Evolutionary conservation across 1,140 invertebrate species (phyloP).

Genomic region (Drosophila sucinea): DNA sequence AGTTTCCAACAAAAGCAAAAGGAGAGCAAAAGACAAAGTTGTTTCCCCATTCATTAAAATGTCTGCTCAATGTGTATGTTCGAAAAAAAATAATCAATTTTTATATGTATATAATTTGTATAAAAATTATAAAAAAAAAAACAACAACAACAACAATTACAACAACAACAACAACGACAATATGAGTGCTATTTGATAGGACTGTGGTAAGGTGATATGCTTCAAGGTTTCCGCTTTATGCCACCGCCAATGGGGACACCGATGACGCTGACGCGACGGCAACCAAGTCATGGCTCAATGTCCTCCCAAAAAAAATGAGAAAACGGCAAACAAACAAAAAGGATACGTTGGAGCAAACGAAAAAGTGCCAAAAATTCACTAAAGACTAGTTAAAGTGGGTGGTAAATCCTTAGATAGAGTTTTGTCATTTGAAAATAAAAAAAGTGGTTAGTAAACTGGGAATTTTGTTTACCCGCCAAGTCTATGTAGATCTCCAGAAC

Average conservation of each 20-base stretch:
- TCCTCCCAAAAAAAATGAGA: not conserved
- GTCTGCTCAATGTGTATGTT: not conserved
- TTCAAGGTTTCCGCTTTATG: constrained; percentile 75
- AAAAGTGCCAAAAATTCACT: not conserved
- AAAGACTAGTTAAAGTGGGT: not conserved
- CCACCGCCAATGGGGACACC: constrained; percentile 17
- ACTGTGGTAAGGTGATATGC: constrained; percentile 68
- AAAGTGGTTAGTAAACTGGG: no score
- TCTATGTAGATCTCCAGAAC: no score
- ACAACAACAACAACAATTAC: constrained; percentile 54
- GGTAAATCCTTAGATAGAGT: no score
- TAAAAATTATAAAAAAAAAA: constrained; percentile 34
- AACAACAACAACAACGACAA: constrained; percentile 40
- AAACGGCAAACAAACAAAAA: constrained; percentile 15
- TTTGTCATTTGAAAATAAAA: no score
- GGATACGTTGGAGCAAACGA: constrained; percentile 26
- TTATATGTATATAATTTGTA: not conserved
- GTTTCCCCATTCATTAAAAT: constrained; percentile 1
- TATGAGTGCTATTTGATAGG: constrained; percentile 69
- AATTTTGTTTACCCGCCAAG: no score
- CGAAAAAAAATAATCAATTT: not conserved
- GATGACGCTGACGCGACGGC: constrained; percentile 2
- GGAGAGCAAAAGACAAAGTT: not conserved
- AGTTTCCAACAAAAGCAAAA: not conserved
- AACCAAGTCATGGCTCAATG: constrained; percentile 10